Evolutionary conservation across 2,888 invertebrate genomes (phyloP).

Genomic region (Diaperis boleti): DNA sequence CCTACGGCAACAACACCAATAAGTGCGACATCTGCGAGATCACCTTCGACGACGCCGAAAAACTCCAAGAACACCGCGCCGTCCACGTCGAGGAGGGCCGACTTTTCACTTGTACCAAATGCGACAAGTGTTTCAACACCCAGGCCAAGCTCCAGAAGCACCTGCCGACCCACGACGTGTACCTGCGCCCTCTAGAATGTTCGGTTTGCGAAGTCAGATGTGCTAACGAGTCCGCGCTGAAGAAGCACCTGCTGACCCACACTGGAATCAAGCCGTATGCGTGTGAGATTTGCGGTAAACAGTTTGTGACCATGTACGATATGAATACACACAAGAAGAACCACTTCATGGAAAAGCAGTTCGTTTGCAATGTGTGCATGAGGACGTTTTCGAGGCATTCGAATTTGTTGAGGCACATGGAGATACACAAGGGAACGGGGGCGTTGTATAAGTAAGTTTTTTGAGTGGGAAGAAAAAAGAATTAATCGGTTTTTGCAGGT

Average conservation of each 20-base stretch:
- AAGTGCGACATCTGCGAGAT: constrained; percentile 47
- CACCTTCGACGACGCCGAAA: constrained; percentile 26
- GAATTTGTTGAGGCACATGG: constrained; percentile 59
- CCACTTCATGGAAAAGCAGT: constrained; percentile 55
- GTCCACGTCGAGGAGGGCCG: constrained; percentile 40
- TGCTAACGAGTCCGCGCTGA: constrained; percentile 63
- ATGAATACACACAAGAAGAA: constrained; percentile 66
- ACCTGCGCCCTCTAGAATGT: constrained; percentile 64
- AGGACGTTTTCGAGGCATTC: constrained; percentile 61
- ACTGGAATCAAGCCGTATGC: constrained; percentile 48
- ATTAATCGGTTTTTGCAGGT: constrained; percentile 47
- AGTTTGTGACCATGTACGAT: constrained; percentile 64
- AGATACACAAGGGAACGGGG: constrained; percentile 57
- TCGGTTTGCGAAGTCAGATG: constrained; percentile 65
- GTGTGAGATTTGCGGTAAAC: constrained; percentile 66
- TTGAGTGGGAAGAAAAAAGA: background rate
- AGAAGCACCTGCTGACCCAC: constrained; percentile 66
- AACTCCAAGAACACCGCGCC: constrained; percentile 41
- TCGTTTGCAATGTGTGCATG: constrained; percentile 56
- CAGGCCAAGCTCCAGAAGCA: constrained; percentile 65
- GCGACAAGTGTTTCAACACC: constrained; percentile 65
- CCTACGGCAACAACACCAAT: constrained; percentile 8
- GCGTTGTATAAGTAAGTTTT: constrained; percentile 51
- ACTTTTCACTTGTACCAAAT: constrained; percentile 64
- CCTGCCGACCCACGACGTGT: constrained; percentile 63